Evolutionary conservation across 2,113 vertebrate genomes (phyloP), one percentile per base, ranked within the genome.

Genomic region (Gymnogyps californianus): DNA sequence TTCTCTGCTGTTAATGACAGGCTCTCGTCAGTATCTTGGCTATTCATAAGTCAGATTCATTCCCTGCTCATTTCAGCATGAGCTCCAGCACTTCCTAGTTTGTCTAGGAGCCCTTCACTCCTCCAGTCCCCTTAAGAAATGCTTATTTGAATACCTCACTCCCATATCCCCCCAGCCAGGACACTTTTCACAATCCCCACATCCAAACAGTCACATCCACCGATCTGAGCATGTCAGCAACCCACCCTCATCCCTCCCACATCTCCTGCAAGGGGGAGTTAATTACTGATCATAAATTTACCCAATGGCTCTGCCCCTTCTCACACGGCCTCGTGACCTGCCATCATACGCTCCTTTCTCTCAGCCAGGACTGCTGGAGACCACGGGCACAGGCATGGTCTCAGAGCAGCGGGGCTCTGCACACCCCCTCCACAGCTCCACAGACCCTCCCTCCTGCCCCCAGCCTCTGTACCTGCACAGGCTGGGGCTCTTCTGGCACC

Each of bases 401-500:
- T 26, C 42, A 47, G 62, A 1, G 1, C 58, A 38, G 49, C 2
- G 6, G 44, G 64, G 55, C 69, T 81, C 80, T 17, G 26, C 21
- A 19, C 32, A n/a, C 4, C 38, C 46, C 26, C 51, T 31, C 31
- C 14, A 10, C 3, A 3, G 22, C 29, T 13, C 29, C 11, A 0
- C 74, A 76, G 58, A 32, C 13, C 57, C 55, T 66, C 42, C 38
- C 36, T 66, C 31, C 78, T 82, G 40, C 32, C 44, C 66, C 54
- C 44, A 26, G 22, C 8, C 26, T n/a, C 74, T 11, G 38, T 97
- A 99, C 99, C 99, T 99, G 99, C 86, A 99, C 98, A 32, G 98
- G 98, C 91, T 97, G 97, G 10, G 95, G 96, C 95, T 99, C 99
- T 16, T 99, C 99, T 17, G 98, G 96, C 7, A 98, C 96, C 3